Conservation (phyloP, 2,797 vertebrate genomes). For the Balearica regulorum region DNA sequence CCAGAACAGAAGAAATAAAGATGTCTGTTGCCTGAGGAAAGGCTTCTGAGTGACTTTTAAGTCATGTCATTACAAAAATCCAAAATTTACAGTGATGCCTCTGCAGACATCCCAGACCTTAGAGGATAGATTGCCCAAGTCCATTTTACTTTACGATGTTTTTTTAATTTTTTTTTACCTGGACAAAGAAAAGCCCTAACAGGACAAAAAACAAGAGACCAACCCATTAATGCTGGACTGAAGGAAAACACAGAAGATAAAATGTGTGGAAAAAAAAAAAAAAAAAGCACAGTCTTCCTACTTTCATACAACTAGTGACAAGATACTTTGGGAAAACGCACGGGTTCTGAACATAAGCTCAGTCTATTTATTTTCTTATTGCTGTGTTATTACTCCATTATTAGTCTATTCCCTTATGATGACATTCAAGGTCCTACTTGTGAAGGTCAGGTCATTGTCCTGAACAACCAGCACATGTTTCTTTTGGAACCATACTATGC, state of each 20-base stretch:
- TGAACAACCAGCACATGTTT: background rate
- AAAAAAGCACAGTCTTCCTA: background rate
- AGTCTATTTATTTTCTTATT: background rate
- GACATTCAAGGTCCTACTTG: background rate
- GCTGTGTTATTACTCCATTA: background rate
- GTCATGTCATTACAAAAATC: rapidly evolving
- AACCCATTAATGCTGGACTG: background rate
- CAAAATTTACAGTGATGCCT: background rate
- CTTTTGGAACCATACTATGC: background rate
- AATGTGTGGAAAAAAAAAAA: background rate
- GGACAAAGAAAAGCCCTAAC: background rate
- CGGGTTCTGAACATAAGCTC: background rate
- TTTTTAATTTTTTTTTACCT: background rate
- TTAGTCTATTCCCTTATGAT: background rate
- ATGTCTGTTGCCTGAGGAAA: background rate
- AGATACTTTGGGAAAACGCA: background rate
- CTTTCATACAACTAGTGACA: background rate
- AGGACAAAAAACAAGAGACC: background rate
- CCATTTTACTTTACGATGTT: background rate
- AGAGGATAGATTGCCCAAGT: background rate
- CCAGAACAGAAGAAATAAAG: background rate
- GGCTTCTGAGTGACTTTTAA: background rate
- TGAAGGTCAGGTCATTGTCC: background rate
- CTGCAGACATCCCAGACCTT: background rate
- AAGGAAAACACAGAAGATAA: background rate